Conservation (phyloP, 2,888 invertebrate genomes). For the Panorpa germanica region DNA sequence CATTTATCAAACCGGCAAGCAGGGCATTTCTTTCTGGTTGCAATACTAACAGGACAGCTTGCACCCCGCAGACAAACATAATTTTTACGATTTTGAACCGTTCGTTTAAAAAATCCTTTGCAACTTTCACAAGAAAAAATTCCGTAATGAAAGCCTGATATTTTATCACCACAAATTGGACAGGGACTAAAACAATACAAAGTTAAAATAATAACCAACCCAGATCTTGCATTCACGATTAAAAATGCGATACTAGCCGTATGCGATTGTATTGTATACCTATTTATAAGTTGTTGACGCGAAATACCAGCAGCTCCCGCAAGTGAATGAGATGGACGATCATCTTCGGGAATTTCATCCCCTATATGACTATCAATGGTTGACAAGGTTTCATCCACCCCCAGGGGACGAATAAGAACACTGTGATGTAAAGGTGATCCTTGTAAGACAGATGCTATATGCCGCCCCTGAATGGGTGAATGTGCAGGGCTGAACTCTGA, state of each 20-base stretch:
- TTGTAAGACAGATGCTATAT: constrained; percentile 20
- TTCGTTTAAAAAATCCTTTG: constrained; percentile 95
- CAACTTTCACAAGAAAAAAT: constrained; percentile 97
- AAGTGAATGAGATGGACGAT: constrained; percentile 37
- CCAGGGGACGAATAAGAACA: constrained; percentile 31
- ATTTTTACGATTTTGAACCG: constrained; percentile 95
- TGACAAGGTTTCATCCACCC: constrained; percentile 24
- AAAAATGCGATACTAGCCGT: background rate
- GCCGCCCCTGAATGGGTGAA: constrained; percentile 64
- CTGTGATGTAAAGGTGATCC: constrained; percentile 27
- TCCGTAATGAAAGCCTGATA: constrained; percentile 94
- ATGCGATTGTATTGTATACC: constrained; percentile 21
- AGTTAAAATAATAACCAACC: background rate
- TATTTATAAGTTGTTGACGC: constrained; percentile 72
- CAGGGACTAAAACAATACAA: constrained; percentile 47
- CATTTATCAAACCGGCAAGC: constrained; percentile 95
- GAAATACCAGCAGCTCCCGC: constrained; percentile 72
- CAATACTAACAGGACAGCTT: constrained; percentile 79
- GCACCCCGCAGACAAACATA: constrained; percentile 86
- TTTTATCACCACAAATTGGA: constrained; percentile 89
- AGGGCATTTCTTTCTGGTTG: constrained; percentile 90
- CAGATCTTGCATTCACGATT: no score
- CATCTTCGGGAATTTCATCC: constrained; percentile 30
- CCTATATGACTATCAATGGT: constrained; percentile 25
- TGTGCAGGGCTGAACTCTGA: constrained; percentile 71